Percentiles rank a stretch among this genome's conserved stretches.
Evolutionary conservation across 1,140 invertebrate genomes (phyloP).

Genomic region (Choristoneura fumiferana): DNA sequence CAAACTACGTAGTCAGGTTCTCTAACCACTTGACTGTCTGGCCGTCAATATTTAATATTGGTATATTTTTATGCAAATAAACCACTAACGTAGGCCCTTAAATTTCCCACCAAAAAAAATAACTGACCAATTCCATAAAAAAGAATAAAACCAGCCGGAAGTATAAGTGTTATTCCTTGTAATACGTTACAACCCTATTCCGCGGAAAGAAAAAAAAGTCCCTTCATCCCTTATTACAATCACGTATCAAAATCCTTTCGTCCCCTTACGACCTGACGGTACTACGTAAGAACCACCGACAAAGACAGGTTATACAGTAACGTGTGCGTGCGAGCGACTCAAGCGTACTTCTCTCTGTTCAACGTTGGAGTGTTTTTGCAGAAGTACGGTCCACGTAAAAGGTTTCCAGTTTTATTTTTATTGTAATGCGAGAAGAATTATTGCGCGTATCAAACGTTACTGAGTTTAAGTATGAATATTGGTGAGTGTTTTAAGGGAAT

Average conservation of each 20-base stretch:
- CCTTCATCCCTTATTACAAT: background rate
- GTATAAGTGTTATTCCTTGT: constrained; percentile 8
- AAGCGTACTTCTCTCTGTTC: background rate
- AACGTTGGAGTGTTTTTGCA: background rate
- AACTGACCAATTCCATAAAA: background rate
- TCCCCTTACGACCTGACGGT: constrained; percentile 3
- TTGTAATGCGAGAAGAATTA: constrained; percentile 13
- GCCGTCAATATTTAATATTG: too few species aligned
- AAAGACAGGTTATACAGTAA: background rate
- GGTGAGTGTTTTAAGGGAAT: background rate
- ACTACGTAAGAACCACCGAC: constrained; percentile 7
- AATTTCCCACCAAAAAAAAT: too few species aligned
- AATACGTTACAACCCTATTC: background rate
- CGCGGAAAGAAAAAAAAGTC: background rate
- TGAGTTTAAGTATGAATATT: constrained; percentile 15
- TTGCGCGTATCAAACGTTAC: constrained; percentile 3
- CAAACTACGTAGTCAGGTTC: too few species aligned
- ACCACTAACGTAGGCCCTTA: too few species aligned
- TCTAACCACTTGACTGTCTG: too few species aligned
- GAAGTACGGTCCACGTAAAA: constrained; percentile 18
- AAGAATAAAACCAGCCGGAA: background rate
- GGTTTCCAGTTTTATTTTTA: constrained; percentile 11
- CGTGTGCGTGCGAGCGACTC: background rate
- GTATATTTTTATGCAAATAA: too few species aligned
- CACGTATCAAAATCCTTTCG: constrained; percentile 13